phyloP scores from a whole-genome alignment of 2,888 invertebrate genomes.

The Ischnus inquisitorius region DNA sequence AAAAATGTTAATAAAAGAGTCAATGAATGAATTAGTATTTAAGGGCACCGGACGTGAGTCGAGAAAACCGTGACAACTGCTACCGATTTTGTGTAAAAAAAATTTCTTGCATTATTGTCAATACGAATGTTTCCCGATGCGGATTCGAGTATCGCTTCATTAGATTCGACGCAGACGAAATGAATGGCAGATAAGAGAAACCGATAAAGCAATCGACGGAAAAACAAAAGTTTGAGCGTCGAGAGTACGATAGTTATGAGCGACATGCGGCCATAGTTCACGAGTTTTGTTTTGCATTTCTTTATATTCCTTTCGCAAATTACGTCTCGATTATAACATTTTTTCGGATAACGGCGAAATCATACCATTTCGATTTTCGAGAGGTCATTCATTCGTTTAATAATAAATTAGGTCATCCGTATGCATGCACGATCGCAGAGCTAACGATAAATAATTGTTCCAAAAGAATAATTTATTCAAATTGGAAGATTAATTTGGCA shows the following conservation, averaged over 20 bases:
- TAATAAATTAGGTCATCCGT: background rate
- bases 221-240: background rate
- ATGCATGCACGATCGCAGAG: background rate
- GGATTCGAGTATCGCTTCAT: conserved; percentile 16
- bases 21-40: conserved; percentile 9
- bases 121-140: conserved; percentile 20
- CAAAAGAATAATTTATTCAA: background rate
- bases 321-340: conserved; percentile 8
- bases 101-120: background rate
- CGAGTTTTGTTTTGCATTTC: background rate
- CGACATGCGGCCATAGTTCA: conserved; percentile 32
- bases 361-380: background rate
- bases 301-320: background rate
- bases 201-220: background rate
- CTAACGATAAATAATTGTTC: background rate
- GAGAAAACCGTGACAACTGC: background rate
- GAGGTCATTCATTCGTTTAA: background rate
- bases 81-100: background rate
- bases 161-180: conserved; percentile 41
- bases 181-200: conserved; percentile 20
- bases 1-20: conserved; percentile 21
- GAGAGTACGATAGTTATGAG: background rate
- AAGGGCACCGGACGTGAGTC: conserved; percentile 30
- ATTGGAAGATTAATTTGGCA: background rate
- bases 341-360: conserved; percentile 3